Percentiles rank a stretch among this genome's conserved stretches.
Conservation (phyloP, 2,888 invertebrate species). For the Hartigia nigra region DNA sequence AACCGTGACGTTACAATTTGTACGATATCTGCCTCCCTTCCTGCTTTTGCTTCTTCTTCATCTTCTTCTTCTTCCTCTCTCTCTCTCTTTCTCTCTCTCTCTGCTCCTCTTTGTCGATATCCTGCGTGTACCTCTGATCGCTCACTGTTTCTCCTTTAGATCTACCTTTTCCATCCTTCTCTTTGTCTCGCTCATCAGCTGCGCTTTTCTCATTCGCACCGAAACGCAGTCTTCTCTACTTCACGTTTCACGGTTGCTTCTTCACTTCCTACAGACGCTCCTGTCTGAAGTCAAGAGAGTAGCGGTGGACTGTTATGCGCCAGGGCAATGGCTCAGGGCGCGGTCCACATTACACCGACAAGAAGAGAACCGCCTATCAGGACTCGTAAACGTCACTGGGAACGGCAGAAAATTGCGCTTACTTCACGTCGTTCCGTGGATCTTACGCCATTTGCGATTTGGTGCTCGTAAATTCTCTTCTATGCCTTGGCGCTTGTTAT, state of each 20-base stretch:
- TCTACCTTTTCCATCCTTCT: background rate
- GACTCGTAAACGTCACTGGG: background rate
- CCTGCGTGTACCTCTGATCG: background rate
- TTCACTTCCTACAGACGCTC: background rate
- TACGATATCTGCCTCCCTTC: background rate
- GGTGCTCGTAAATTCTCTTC: background rate
- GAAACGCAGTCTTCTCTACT: background rate
- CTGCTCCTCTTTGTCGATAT: background rate
- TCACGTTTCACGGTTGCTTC: background rate
- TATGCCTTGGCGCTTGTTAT: background rate
- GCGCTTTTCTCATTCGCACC: background rate
- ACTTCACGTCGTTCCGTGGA: background rate
- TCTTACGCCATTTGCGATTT: background rate
- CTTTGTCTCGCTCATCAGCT: background rate
- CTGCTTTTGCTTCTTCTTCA: background rate
- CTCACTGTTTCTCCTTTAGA: background rate
- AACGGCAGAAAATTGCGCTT: background rate
- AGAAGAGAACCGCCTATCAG: background rate
- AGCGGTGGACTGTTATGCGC: background rate
- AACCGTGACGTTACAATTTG: background rate
- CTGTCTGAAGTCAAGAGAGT: background rate
- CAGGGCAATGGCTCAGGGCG: background rate
- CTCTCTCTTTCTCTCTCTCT: background rate
- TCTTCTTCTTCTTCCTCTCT: background rate
- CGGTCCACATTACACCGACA: background rate